These are phyloP conservation scores for Vombatus ursinus DNA, from an alignment of 2,113 vertebrate species.

Conservation along the genomic window DNA sequence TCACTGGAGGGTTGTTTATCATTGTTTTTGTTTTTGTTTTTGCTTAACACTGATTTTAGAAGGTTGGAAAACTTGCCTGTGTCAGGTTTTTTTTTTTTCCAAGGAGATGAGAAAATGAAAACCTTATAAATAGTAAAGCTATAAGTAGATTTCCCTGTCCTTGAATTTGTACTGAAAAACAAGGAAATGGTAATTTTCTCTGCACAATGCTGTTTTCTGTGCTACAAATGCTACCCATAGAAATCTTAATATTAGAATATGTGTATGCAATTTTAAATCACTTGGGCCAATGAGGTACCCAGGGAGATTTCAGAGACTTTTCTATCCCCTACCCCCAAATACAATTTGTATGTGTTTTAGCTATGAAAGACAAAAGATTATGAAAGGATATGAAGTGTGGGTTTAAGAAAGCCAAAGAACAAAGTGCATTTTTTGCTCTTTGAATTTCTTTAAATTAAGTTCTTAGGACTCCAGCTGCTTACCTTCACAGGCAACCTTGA, in stretches of 20 bases:
- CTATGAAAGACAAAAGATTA: conserved; percentile 82
- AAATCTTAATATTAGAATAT: conserved; percentile 70
- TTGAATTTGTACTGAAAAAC: conserved; percentile 76
- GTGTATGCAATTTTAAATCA: conserved; percentile 60
- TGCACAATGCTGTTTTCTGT: conserved; percentile 44
- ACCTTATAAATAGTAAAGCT: conserved; percentile 61
- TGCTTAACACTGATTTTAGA: conserved; percentile 46
- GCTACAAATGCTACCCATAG: conserved; percentile 46
- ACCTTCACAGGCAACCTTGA: conserved; percentile 84
- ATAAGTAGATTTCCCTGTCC: conserved; percentile 73
- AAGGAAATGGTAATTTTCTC: conserved; percentile 68
- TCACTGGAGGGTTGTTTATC: conserved; percentile 50
- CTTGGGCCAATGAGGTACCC: conserved; percentile 70
- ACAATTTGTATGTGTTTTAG: conserved; percentile 79
- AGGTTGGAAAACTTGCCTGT: conserved; percentile 66
- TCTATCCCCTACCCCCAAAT: conserved; percentile 51
- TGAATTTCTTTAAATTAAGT: conserved; percentile 86
- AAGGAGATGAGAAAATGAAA: conserved; percentile 67
- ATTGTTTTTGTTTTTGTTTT: conserved; percentile 54
- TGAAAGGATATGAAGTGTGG: conserved; percentile 80
- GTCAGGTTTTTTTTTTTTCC: conserved; percentile 57
- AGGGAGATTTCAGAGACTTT: conserved; percentile 74
- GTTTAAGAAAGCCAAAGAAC: conserved; percentile 84
- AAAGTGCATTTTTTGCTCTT: conserved; percentile 79
- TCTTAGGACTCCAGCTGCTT: conserved; percentile 82